Evolutionary conservation across 1,140 invertebrate species (phyloP), one percentile per base, ranked within the genome.

Genomic region (Coenobita brevimanus): DNA sequence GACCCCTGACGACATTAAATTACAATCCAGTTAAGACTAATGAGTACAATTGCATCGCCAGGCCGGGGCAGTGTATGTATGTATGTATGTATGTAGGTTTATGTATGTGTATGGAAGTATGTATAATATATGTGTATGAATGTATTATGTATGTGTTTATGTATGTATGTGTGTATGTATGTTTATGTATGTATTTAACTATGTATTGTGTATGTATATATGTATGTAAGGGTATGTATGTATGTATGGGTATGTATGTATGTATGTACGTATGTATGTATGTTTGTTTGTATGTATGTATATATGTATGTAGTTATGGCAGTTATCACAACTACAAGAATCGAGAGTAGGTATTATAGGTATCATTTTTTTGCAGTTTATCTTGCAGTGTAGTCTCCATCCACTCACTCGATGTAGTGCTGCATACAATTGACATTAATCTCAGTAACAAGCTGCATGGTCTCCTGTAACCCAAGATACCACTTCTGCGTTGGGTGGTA

Each of bases 201-300:
- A 10, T 24, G 8, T 24, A 24, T 24, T 67, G n/a, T 24, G 4
- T 6, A 67, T 67, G n/a, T 24, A 6, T 10, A 67, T 67, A 10
- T 10, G 4, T 67, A n/a, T 67, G 30, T 67, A 24, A 10, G 30
- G 6, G 30, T 67, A n/a, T 67, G 30, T 67, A 24, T 67, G 30
- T 67, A 24, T 67, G 30, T 76, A 43, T 41, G 41, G 33, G 38
- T 41, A 43, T 76, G n/a, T 41, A 43, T 76, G 41, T 76, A 43
- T 76, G 41, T 76, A 43, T 76, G 38, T 76, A 43, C 41, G 38
- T 76, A 43, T 76, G n/a, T 41, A 43, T 76, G 41, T 76, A 43
- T 76, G 41, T 76, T n/a, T 76, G 41, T 76, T n/a, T 76, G n/a
- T 76, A 43, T 76, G 41, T 76, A 27, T 69, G 64, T 69, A 27